Evolutionary conservation across 2,797 vertebrate genomes (phyloP), one percentile per base, ranked within the genome.

Genomic region (Microchirus variegatus): DNA sequence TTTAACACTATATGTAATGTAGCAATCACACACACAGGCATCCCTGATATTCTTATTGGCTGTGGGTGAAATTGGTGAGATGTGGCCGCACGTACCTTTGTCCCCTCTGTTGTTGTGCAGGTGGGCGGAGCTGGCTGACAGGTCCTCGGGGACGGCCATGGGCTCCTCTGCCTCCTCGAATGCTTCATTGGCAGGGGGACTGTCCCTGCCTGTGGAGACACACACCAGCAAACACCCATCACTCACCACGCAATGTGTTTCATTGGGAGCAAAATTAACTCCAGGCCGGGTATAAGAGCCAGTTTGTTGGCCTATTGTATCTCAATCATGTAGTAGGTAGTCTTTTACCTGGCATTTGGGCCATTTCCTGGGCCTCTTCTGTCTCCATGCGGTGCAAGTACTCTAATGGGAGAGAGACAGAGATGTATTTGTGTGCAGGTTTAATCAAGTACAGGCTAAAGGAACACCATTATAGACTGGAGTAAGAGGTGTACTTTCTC

Each of bases 111-210:
- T 90, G 86, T 91, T 94, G 85, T 96, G 95, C 81, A 96, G 96
- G 59, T 91, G 91, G 83, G 94, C 87, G 53, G 95, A 93, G 82
- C 92, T 90, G 70, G 97, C 95, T 50, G 97, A 99, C 80, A 99
- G 95, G 90, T 99, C 97, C 85, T 99, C 97, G 0, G 97, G 97
- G 77, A 98, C 91, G 13, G 96, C 96, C 97, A 99, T 99, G 73
- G 97, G 94, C 65, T 99, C 97, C 48, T 99, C 97, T 9, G 89
- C 79, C 54, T 99, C 97, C 64, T 99, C 97, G 1, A 94, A 91
- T 1, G 85, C 89, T 42, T 98, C 96, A 10, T 95, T 98, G 70
- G 90, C 74, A n/a, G 93, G 88, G 63, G 96, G 95, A 73, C 96
- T 98, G 83, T 97, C 96, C 78, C 95, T 95, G 80, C 94, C 97